Evolutionary conservation across 2,797 vertebrate genomes (phyloP).

Genomic region (Thamnophis elegans): DNA sequence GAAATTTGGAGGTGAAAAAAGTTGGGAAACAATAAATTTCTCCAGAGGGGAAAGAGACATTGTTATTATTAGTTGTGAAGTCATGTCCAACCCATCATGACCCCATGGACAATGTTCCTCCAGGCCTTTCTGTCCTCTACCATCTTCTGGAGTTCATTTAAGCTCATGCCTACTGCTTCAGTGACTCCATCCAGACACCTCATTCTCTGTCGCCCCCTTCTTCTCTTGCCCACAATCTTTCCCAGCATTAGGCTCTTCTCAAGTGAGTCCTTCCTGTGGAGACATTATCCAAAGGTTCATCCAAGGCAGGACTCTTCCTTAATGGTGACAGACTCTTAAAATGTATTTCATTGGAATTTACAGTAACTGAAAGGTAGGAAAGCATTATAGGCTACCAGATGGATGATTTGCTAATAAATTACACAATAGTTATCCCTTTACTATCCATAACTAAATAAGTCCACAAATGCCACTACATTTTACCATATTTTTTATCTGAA

Average conservation of each 20-base stretch:
- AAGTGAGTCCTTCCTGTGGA: not conserved
- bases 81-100: too few relatives aligned
- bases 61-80: too few relatives aligned
- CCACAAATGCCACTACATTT: not conserved
- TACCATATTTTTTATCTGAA: not conserved
- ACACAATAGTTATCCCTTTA: not conserved
- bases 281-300: not conserved
- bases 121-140: too few relatives aligned
- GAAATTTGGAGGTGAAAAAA: not conserved
- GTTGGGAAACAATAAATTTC: not conserved
- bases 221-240: too few relatives aligned
- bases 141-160: too few relatives aligned
- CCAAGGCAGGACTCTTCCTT: not conserved
- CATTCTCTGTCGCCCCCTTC: too few relatives aligned
- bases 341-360: not conserved
- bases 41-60: not conserved
- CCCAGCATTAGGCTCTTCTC: too few relatives aligned
- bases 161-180: too few relatives aligned
- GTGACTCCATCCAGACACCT: too few relatives aligned
- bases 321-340: not conserved
- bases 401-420: not conserved
- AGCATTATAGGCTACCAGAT: not conserved
- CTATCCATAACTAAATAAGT: not conserved
- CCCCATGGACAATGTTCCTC: too few relatives aligned
- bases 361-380: not conserved